Evolutionary conservation across 2,888 invertebrate genomes (phyloP).

Genomic region (Rosalia funebris): DNA sequence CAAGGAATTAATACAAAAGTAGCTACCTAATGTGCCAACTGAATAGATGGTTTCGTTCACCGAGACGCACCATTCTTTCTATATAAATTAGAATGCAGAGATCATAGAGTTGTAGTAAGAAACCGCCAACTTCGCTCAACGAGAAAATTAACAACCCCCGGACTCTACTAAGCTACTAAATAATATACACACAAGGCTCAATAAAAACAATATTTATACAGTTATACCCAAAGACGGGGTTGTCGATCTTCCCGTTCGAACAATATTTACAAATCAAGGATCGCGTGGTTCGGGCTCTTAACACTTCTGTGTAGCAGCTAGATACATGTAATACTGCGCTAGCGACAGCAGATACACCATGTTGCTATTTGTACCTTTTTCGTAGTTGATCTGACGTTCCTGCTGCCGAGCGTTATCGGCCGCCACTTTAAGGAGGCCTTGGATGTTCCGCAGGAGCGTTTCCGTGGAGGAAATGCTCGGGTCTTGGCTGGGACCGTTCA

Average conservation of each 20-base stretch:
- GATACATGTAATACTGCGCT: slow-evolving; percentile 65
- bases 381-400: slow-evolving; percentile 94
- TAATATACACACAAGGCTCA: slow-evolving; percentile 28
- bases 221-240: slow-evolving; percentile 12
- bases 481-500: slow-evolving; percentile 67
- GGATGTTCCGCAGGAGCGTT: slow-evolving; percentile 93
- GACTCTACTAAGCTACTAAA: slow-evolving; percentile 27
- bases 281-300: slow-evolving; percentile 52
- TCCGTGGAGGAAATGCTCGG: slow-evolving; percentile 85
- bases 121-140: slow-evolving; percentile 1
- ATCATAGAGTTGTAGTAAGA: slow-evolving; percentile 15
- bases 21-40: slow-evolving; percentile 22
- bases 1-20: slow-evolving; percentile 21
- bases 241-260: not conserved
- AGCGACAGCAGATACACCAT: slow-evolving; percentile 64
- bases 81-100: slow-evolving; percentile 16
- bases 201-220: slow-evolving; percentile 19
- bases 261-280: slow-evolving; percentile 36
- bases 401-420: slow-evolving; percentile 96
- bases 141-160: slow-evolving; percentile 24
- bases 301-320: slow-evolving; percentile 64
- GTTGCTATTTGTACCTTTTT: slow-evolving; percentile 84
- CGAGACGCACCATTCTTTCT: slow-evolving; percentile 6
- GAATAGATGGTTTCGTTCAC: slow-evolving; percentile 1
- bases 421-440: slow-evolving; percentile 95